Evolutionary conservation across 35 echinoderm and acorn worm species (phyloP), one percentile per base, ranked within the genome.

Genomic region (Heliocidaris tuberculata): DNA sequence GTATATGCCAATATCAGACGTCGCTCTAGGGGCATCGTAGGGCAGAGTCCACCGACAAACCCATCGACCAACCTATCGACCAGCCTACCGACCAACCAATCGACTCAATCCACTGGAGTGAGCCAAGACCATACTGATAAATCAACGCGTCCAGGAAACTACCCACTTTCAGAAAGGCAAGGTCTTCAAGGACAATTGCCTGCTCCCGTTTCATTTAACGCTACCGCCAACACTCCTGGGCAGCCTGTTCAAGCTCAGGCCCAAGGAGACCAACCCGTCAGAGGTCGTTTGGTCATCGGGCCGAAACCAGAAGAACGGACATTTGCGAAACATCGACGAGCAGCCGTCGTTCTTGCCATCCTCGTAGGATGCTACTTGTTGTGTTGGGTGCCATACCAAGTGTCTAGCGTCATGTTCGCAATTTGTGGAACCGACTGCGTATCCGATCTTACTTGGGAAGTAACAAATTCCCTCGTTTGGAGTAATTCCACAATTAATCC

Each of bases 401-500:
- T 93, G 13, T 85, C 90, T 2, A 60, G 49, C 11, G 49, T 92
- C 29, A 31, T 91, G 88, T 59, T 29, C 61, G 48, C 47, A 49
- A 42, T 96, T 27, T 94, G 96, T 86, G 86, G 60, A 10, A 54
- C 17, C 47, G 65, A 65, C 93, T 59, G 65, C 65, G 65, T 78
- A 5, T n/a, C 49, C 4, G 27, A 94, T 27, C 31, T 15, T 56
- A 86, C 92, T 21, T 96, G 96, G 96, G 93, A 94, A 48, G 12
- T 94, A 5, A 91, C 88, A 15, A 94, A 92, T 86, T 94, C 94
- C 7, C n/a, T 96, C 19, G 56, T 96, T 60, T 96, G 96, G 96
- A 91, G 96, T 86, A 96, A 96, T 59, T 96, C 96, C 13, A 92
- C 96, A 4, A 32, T 96, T 6, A 96, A 96, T 32, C 96, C 96